Percentiles rank a stretch among this genome's conserved stretches.
Evolutionary conservation across 2,113 vertebrate genomes (phyloP).

Genomic region (Cervus canadensis): DNA sequence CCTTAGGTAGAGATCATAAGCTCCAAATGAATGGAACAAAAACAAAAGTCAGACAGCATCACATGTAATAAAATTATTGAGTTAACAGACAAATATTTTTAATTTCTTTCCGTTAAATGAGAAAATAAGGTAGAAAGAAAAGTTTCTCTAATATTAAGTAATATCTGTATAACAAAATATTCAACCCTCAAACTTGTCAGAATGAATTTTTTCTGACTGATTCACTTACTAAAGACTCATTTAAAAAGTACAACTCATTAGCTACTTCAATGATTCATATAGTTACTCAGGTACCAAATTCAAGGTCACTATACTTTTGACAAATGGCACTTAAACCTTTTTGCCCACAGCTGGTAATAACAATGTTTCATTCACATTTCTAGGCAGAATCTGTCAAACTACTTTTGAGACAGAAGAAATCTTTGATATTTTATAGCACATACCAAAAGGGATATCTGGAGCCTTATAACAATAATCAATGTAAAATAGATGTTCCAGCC

Average conservation of each 20-base stretch:
- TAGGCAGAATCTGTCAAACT: constrained; percentile 26
- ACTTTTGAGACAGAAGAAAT: neutral
- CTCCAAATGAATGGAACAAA: neutral
- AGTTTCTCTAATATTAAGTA: neutral
- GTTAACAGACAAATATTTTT: neutral
- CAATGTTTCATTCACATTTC: neutral
- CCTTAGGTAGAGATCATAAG: neutral
- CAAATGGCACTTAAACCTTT: neutral
- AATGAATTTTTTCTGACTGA: neutral
- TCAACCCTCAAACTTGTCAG: neutral
- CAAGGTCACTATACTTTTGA: neutral
- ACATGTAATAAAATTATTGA: neutral
- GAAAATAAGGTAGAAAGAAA: constrained; percentile 35
- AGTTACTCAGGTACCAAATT: constrained; percentile 1
- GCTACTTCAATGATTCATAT: neutral
- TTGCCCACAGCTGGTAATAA: constrained; percentile 10
- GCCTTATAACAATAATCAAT: neutral
- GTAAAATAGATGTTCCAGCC: neutral
- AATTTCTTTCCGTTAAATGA: constrained; percentile 17
- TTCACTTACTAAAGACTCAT: neutral
- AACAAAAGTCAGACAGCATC: neutral
- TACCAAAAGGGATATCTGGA: constrained; percentile 33
- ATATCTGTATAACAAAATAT: constrained; percentile 1
- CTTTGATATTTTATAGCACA: constrained; percentile 26
- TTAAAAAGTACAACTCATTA: constrained; percentile 18